Evolutionary conservation across 2,113 vertebrate species (phyloP).

Genomic region (Felis catus): DNA sequence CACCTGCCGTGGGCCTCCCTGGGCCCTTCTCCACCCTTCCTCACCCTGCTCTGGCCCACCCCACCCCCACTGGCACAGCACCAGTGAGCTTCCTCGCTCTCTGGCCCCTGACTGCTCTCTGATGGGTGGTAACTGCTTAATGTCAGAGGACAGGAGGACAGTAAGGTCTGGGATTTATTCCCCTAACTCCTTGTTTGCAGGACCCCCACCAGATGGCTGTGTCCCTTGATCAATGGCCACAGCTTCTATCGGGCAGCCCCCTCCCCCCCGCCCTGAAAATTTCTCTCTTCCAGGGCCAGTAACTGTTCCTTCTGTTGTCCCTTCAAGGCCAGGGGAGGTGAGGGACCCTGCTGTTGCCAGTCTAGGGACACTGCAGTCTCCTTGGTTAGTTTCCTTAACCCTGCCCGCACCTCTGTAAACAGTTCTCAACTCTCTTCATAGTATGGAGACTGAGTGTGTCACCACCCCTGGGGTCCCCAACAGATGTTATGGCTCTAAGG

Average conservation of each 20-base stretch:
- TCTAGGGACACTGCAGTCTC: background rate
- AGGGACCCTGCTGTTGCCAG: background rate
- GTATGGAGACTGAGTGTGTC: background rate
- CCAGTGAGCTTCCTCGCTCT: background rate
- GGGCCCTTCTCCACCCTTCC: background rate
- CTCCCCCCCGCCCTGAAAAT: background rate
- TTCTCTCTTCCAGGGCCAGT: background rate
- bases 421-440: background rate
- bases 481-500: background rate
- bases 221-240: background rate
- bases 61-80: too few species aligned
- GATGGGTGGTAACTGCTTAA: background rate
- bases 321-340: background rate
- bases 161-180: background rate
- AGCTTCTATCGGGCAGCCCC: background rate
- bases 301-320: background rate
- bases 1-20: background rate
- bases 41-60: background rate
- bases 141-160: background rate
- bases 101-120: background rate
- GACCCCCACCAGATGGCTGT: background rate
- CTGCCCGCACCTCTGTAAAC: too few species aligned
- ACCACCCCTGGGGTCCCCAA: background rate
- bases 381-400: background rate
- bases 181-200: background rate